These are phyloP conservation scores for Ceratosolen solmsi DNA, from an alignment of 1,140 invertebrate species.

Conservation along the genomic window DNA sequence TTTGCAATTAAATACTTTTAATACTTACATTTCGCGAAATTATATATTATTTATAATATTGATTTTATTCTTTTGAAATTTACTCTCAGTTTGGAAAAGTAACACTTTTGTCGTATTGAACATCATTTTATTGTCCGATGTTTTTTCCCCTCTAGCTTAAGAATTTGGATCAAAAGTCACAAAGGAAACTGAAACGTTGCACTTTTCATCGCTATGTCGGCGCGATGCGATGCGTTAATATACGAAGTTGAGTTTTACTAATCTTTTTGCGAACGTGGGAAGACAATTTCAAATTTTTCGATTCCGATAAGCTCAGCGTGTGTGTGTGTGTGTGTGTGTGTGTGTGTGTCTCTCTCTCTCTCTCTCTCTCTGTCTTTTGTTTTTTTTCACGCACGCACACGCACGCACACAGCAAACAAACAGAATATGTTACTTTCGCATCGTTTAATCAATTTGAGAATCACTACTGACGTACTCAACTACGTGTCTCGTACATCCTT, in stretches of 20 bases:
- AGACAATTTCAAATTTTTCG: slow-evolving; percentile 31
- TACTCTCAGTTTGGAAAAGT: slow-evolving; percentile 30
- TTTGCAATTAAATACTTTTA: not conserved
- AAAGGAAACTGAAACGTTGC: slow-evolving; percentile 39
- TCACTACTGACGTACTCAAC: not conserved
- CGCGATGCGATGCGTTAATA: slow-evolving; percentile 3
- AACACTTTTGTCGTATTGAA: slow-evolving; percentile 36
- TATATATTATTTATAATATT: slow-evolving; percentile 33
- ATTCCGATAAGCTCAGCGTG: slow-evolving; percentile 18
- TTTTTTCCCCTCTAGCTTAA: not conserved
- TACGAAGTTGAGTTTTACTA: slow-evolving; percentile 30
- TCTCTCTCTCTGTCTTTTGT: not conserved
- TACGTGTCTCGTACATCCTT: not conserved
- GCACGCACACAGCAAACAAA: not conserved
- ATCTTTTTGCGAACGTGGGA: slow-evolving; percentile 33
- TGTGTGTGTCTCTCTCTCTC: not conserved
- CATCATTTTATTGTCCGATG: slow-evolving; percentile 38
- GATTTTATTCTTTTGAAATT: slow-evolving; percentile 26
- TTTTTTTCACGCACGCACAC: not conserved
- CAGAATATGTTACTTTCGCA: not conserved
- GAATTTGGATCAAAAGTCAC: slow-evolving; percentile 2
- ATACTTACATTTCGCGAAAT: not conserved
- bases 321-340: too few species aligned
- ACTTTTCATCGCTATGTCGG: slow-evolving; percentile 47
- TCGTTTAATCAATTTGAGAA: not conserved